Base-by-base conservation (phyloP, 2,888 invertebrate species). In the Acanthacorydalis orientalis region DNA sequence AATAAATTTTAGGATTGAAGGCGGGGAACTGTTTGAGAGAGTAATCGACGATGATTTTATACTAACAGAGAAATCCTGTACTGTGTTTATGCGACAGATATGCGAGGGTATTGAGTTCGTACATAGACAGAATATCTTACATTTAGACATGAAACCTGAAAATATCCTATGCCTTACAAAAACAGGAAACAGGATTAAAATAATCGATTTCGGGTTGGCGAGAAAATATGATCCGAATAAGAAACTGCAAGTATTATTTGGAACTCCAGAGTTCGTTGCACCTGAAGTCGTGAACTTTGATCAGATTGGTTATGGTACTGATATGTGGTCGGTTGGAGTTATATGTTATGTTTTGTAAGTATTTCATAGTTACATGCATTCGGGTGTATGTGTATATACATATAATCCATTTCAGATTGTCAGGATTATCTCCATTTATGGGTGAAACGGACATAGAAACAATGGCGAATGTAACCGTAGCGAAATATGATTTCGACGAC, bases 221-320 rank as follows among this genome's bases (percentile, higher is more conserved):
- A 73, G 95, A 57, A 83, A 85, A 64, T 93, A 83, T 62, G 89
- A 92, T 64, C 90, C 92, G 0, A 80, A 81, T 60, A 91, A 90
- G 72, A 91, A 92, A 60, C 70, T 95, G 46, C 88, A 90, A 67
- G 91, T 96, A 4, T 69, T 96, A 46, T 96, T 95, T 62, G 98
- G 97, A 1, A 98, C 98, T 1, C 97, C 97, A 0, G 98, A 98
- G 69, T 98, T 98, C 63, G 95, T 96, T 44, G 95, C 96, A 0
- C 97, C 97, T 1, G 97, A 98, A 74, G 93, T 97, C 31, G 92
- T 98, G 38, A 97, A 96, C 72, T 98, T 96, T 66, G 97, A 98
- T 63, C 85, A 86, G 60, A 92, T 98, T 58, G 87, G 89, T 48
- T 93, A 84, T 60, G 86, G 87, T 8, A 95, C 97, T 0, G 98